Conservation (phyloP, 2,113 vertebrate species). For the Antechinus flavipes region DNA sequence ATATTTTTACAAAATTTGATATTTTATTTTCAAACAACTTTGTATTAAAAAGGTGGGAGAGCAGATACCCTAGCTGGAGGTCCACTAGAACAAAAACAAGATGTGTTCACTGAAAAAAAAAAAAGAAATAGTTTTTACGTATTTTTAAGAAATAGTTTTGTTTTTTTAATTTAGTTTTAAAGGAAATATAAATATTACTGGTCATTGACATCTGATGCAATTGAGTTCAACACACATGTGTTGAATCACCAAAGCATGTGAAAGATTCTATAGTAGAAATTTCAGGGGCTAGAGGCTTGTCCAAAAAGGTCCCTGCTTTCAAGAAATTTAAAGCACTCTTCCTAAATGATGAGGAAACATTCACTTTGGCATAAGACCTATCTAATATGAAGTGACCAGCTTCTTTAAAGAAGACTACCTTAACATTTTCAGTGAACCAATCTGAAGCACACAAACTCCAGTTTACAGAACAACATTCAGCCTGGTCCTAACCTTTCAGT, state of each 20-base stretch:
- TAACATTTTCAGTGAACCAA: background rate
- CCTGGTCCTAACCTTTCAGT: conserved; percentile 48
- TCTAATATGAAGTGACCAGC: conserved; percentile 33
- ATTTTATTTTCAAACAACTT: conserved; percentile 75
- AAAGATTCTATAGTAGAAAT: background rate
- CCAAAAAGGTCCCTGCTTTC: background rate
- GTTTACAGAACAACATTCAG: conserved; percentile 57
- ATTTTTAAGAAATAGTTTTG: conserved; percentile 70
- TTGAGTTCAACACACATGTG: background rate
- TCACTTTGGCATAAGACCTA: conserved; percentile 43
- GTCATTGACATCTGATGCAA: conserved; percentile 41
- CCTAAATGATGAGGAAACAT: conserved; percentile 61
- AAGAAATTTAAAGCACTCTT: conserved; percentile 21
- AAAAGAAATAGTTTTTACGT: conserved; percentile 52
- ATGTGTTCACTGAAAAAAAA: conserved; percentile 62
- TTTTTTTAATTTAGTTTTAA: conserved; percentile 21
- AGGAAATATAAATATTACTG: background rate
- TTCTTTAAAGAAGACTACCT: background rate
- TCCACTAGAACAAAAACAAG: conserved; percentile 69
- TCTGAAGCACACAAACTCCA: background rate
- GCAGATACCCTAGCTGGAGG: conserved; percentile 63
- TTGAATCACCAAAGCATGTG: conserved; percentile 2
- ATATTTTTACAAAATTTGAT: conserved; percentile 65
- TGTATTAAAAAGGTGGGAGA: conserved; percentile 56
- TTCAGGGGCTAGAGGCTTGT: background rate